Evolutionary conservation across 2,797 vertebrate species (phyloP), one percentile per base, ranked within the genome.

Genomic region (Anguilla obscura): DNA sequence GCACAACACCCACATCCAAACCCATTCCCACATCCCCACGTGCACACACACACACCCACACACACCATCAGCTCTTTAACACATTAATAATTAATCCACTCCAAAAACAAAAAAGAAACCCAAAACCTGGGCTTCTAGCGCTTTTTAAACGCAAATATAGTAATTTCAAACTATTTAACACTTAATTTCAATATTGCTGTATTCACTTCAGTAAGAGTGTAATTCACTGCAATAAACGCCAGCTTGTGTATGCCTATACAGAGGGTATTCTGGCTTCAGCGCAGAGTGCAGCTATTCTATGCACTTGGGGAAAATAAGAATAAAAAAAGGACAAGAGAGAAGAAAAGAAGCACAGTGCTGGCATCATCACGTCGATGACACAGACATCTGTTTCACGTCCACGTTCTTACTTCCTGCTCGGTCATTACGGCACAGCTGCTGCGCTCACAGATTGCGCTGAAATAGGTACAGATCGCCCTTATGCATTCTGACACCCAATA

Each of bases 341-440:
- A 14, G 27, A 8, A 74, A 74, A 40, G n/a, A 79, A 79, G 71
- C 21, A 30, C 18, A 85, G 33, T 50, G 33, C 82, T 45, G 63
- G 33, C 36, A 33, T n/a, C 82, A 58, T 40, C 36, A 45, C 24
- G 40, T 85, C 79, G 52, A 45, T 18, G 48, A 48, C 71, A 88
- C 52, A 88, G 87, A 88, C 87, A 85, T 88, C 87, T 74, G 50
- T 14, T 88, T 85, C 63, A 66, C 50, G 10, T 45, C 86, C 56
- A 10, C 18, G 56, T 50, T 60, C 52, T 48, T 60, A 45, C n/a
- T 74, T 21, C 87, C 66, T 76, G n/a, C 82, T 74, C n/a, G n/a
- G 36, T 88, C 21, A 45, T 88, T 84, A 58, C 33, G 27, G 30
- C 82, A 54, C 87, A 88, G 87, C 87, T 88, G 87, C 30, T 85